Base-by-base conservation (phyloP, 2,797 vertebrate species). In the Mormyrus hasselquistii region DNA sequence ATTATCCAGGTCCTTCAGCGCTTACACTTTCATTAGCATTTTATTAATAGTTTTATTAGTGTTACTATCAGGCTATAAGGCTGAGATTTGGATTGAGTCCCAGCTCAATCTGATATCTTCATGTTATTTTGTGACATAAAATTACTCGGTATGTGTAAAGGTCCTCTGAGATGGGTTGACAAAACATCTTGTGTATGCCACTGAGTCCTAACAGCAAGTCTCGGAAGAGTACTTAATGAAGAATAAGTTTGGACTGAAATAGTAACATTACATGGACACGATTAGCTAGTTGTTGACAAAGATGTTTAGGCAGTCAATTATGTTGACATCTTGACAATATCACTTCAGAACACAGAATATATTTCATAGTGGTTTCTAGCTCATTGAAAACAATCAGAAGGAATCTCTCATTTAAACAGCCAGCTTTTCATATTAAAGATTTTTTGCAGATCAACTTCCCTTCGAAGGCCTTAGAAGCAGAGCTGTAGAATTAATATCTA, bases 361-460 rank as follows among this genome's bases (percentile, higher is more conserved):
- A 85, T 55, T 41, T 87, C 38, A 87, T 55, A 62, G 62, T 44
- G 88, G 65, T 90, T 88, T 85, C 14, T 83, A 14, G 9, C 49
- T 59, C 34, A 90, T 91, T 89, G 90, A 88, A 90, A 90, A 89
- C 88, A 2, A 92, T 91, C 89, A 90, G 87, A 90, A 91, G 89
- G 91, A 92, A 91, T 91, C 88, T 84, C 79, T 91, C 57, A 90
- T 91, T 90, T 87, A 89, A 90, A 38, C n/a, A 25, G 10, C 52
- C 82, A 88, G 86, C 76, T 29, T 47, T 87, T 83, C 62, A 89
- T 41, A 92, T 90, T 90, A 90, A 92, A 91, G 88, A 82, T 88
- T 91, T 90, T 92, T 90, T 83, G 4, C 50, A 41, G 62, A 89
- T 65, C 19, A 38, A 79, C 16, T 41, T 79, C 73, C 41, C 38